A percentile compares a stretch with the other conserved stretches of the same genome.
phyloP scores from a whole-genome alignment of 2,888 invertebrate genomes.

The Platynereis dumerilii region DNA sequence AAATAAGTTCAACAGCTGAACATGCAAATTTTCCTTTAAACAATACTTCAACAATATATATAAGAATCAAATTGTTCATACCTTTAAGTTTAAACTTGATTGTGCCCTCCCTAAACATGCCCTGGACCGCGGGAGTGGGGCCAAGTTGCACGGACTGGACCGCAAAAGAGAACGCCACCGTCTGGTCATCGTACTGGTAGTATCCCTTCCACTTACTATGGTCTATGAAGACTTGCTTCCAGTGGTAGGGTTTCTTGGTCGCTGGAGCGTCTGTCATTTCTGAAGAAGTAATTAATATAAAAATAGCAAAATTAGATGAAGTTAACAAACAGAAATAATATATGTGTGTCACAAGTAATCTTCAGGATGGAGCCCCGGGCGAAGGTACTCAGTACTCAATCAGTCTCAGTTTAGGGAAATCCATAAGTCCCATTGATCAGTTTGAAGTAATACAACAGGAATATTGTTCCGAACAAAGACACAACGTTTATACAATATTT shows the following conservation, averaged over 20 bases:
- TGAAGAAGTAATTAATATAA: neutral
- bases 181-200: conserved; percentile 5
- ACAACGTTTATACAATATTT: too few species aligned
- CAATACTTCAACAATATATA: too few species aligned
- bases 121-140: conserved; percentile 5
- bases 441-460: too few species aligned
- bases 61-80: too few species aligned
- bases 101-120: conserved; percentile 11
- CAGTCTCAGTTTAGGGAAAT: too few species aligned
- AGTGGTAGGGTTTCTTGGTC: conserved; percentile 12
- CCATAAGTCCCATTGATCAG: too few species aligned
- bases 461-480: too few species aligned
- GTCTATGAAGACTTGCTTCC: conserved; percentile 22
- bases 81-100: conserved; percentile 23
- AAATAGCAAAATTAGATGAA: neutral
- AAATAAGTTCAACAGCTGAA: too few species aligned
- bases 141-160: conserved; percentile 14
- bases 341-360: too few species aligned
- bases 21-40: too few species aligned
- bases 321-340: neutral
- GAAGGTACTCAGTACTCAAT: too few species aligned
- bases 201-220: conserved; percentile 18
- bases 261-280: neutral
- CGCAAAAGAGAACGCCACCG: conserved; percentile 9
- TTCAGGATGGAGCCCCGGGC: too few species aligned